Conservation (phyloP, 2,797 vertebrate species). For the Okamejei kenojei region DNA sequence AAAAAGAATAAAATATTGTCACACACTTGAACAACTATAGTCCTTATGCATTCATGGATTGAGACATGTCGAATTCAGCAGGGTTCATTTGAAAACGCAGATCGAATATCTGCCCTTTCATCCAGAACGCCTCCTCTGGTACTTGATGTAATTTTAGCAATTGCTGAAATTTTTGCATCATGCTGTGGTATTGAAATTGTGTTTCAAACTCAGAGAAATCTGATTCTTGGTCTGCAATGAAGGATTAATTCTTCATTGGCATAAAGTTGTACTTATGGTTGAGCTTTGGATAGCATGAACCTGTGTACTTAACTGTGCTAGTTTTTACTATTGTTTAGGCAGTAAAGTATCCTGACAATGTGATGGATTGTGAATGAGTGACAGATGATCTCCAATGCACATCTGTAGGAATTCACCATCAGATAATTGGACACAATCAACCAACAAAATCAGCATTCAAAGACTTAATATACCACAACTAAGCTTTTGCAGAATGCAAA, state of each 20-base stretch:
- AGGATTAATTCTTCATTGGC: background rate
- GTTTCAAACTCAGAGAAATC: background rate
- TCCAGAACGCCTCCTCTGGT: constrained; percentile 64
- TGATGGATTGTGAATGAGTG: background rate
- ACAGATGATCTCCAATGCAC: background rate
- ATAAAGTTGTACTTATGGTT: background rate
- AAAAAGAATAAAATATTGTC: background rate
- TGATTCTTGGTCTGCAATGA: background rate
- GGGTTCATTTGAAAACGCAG: constrained; percentile 60
- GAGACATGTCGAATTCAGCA: constrained; percentile 66
- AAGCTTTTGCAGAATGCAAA: background rate
- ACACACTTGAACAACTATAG: constrained; percentile 57
- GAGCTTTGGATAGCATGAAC: background rate
- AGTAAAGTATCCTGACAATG: background rate
- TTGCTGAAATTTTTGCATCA: constrained; percentile 11
- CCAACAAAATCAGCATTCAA: background rate
- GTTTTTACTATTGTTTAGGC: background rate
- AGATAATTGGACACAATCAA: background rate
- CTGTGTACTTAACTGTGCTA: background rate
- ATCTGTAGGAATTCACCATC: background rate
- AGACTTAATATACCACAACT: background rate
- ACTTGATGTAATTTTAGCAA: constrained; percentile 29
- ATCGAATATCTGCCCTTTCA: constrained; percentile 70
- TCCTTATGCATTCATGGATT: constrained; percentile 73
- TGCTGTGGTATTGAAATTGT: constrained; percentile 34